A percentile compares a stretch with the other conserved stretches of the same genome.
phyloP scores from a whole-genome alignment of 2,113 vertebrate genomes.

The Numenius arquata region DNA sequence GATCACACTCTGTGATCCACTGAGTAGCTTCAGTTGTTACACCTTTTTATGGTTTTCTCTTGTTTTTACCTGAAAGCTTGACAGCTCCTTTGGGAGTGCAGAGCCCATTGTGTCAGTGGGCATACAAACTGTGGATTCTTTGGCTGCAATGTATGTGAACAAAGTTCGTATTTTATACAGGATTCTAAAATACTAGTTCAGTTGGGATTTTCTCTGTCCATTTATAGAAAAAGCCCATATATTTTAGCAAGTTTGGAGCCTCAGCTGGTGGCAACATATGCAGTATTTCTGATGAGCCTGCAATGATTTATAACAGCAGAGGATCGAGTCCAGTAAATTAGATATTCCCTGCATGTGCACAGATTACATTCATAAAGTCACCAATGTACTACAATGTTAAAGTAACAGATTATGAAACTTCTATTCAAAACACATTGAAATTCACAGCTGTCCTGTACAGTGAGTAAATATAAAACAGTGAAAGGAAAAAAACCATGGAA shows the following conservation, averaged over 20 bases:
- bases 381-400: neutral
- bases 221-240: neutral
- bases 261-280: neutral
- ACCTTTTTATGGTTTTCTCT: neutral
- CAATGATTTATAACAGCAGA: neutral
- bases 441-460: neutral
- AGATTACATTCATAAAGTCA: neutral
- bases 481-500: neutral
- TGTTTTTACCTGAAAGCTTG: conserved; percentile 6
- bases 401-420: conserved; percentile 39
- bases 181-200: neutral
- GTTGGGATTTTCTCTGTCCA: neutral
- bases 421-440: neutral
- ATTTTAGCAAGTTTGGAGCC: conserved; percentile 16
- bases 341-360: conserved; percentile 4
- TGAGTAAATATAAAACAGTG: neutral
- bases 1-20: neutral
- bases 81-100: neutral
- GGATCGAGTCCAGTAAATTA: neutral
- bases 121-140: neutral
- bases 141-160: neutral
- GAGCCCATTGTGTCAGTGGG: neutral
- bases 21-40: neutral
- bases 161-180: neutral
- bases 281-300: conserved; percentile 22